phyloP scores from a whole-genome alignment of 2,888 invertebrate genomes.

The Xanthia togata region DNA sequence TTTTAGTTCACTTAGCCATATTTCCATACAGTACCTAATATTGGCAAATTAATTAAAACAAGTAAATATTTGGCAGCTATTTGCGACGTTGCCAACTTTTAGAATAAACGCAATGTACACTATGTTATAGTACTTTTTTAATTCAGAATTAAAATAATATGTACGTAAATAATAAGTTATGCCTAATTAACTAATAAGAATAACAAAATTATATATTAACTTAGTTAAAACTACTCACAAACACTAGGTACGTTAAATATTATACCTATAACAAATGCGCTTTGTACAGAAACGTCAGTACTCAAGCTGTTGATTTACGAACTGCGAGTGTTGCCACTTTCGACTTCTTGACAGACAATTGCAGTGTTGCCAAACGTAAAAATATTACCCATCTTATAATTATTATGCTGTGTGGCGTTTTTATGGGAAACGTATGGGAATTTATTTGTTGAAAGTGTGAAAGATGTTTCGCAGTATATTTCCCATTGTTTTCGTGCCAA shows the following conservation, averaged over 20 bases:
- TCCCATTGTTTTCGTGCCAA: slow-evolving; percentile 46
- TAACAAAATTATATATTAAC: too few species aligned
- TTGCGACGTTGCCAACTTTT: too few species aligned
- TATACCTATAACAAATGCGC: not conserved
- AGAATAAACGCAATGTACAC: too few species aligned
- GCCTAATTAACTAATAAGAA: too few species aligned
- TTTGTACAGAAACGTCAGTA: slow-evolving; percentile 35
- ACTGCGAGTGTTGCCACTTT: slow-evolving; percentile 54
- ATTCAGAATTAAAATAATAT: too few species aligned
- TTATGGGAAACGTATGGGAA: slow-evolving; percentile 35
- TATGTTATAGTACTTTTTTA: too few species aligned
- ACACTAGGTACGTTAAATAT: not conserved
- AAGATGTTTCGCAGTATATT: slow-evolving; percentile 34
- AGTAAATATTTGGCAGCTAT: too few species aligned
- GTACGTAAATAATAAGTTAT: too few species aligned
- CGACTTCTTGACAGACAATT: slow-evolving; percentile 37
- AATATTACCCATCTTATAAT: slow-evolving; percentile 40
- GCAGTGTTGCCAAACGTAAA: slow-evolving; percentile 40
- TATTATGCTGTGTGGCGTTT: slow-evolving; percentile 16
- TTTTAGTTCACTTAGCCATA: too few species aligned
- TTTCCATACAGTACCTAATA: too few species aligned
- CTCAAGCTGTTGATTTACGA: slow-evolving; percentile 5
- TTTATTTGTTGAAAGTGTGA: slow-evolving; percentile 34
- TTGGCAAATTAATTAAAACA: too few species aligned
- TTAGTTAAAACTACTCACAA: too few species aligned